Base-by-base conservation (phyloP, 2,113 vertebrate species). In the Saimiri boliviensis region DNA sequence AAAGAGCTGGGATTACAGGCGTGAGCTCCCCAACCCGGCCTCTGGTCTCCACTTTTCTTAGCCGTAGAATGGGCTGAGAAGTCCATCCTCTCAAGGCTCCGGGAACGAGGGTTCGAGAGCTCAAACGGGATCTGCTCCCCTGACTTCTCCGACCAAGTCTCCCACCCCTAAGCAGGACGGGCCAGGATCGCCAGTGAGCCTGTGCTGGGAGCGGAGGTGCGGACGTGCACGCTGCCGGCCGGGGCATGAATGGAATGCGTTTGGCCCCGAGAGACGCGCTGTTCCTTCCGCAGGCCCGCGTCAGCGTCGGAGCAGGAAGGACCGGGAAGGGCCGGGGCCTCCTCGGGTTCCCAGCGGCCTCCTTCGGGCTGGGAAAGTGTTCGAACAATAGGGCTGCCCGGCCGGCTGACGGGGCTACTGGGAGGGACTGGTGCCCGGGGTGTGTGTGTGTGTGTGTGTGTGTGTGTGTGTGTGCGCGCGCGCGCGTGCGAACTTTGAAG, bases 261-360 rank as follows among this genome's bases (percentile, higher is more conserved):
- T 3, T 16, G 11, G 52, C 42, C 89, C 76, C 25, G 2, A 32
- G 70, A 89, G 93, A 87, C 60, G 1, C 6, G n/a, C 88, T 30
- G 86, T 96, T 97, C 94, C 96, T 97, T 96, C 96, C 73, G 10
- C 76, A 17, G 97, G 35, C 84, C 54, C 79, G 16, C 88, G 93
- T 91, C 96, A 92, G 89, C 60, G 30, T 60, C 10, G 14, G 6
- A 4, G 90, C 95, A 97, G 98, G 96, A 98, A 97, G 89, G 85
- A 93, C 82, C 1, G 6, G 98, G 96, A 98, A 97, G 89, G 85
- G 94, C 82, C 1, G 6, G 70, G 80, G 37, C 13, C 30, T 60
- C 71, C 42, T 16, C 2, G 13, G 16, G 70, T 94, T 97, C 96
- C 83, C 95, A 96, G 77, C 45, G 32, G 10, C 42, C 56, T 32